A percentile compares a stretch with the other conserved stretches of the same genome.
phyloP scores from a whole-genome alignment of 2,797 vertebrate species.

The Vultur gryphus region DNA sequence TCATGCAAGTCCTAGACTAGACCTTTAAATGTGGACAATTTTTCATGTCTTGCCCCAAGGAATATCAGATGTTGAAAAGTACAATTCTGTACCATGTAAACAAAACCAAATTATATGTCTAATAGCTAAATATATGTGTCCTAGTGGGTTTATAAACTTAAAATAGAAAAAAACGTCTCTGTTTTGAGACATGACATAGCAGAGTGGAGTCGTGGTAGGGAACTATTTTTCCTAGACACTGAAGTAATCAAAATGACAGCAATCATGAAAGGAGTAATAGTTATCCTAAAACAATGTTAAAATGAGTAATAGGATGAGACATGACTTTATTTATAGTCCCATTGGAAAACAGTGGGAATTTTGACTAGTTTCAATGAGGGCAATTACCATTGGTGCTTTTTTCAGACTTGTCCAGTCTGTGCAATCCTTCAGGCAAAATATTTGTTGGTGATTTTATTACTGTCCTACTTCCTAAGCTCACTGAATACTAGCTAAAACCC shows the following conservation, averaged over 20 bases:
- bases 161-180: not conserved
- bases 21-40: not conserved
- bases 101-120: not conserved
- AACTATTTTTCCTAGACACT: not conserved
- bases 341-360: not conserved
- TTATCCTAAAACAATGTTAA: not conserved
- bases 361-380: not conserved
- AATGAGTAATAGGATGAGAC: not conserved
- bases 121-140: not conserved
- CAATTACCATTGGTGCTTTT: not conserved
- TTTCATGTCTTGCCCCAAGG: not conserved
- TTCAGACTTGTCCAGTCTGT: not conserved
- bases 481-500: not conserved
- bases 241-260: constrained; percentile 11
- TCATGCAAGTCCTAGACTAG: not conserved
- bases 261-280: not conserved
- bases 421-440: not conserved
- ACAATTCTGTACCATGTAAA: not conserved
- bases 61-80: not conserved
- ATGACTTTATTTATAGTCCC: not conserved
- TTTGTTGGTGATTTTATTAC: not conserved
- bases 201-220: not conserved
- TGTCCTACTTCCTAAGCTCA: not conserved
- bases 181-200: not conserved
- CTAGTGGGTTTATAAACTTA: not conserved